These are phyloP conservation scores for Neodiprion pinetum DNA, from an alignment of 1,140 invertebrate genomes.

Conservation along the genomic window DNA sequence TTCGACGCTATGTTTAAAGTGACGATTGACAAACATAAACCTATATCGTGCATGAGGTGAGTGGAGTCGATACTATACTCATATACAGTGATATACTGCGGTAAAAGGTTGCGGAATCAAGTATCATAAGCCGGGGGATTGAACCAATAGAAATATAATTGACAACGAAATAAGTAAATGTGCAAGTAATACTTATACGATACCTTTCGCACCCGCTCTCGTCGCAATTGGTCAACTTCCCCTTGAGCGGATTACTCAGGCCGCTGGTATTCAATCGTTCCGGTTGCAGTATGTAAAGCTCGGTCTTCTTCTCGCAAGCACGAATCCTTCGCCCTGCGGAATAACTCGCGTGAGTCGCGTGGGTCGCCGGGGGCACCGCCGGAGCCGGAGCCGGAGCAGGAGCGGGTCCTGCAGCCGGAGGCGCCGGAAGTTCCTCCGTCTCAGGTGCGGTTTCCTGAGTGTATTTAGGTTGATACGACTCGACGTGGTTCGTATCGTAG, in stretches of 20 bases:
- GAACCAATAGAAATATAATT: too few relatives aligned
- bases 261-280: slow-evolving; percentile 80
- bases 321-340: slow-evolving; percentile 62
- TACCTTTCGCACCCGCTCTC: slow-evolving; percentile 88
- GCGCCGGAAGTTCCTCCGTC: slow-evolving; percentile 35
- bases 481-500: slow-evolving; percentile 36
- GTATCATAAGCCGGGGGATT: too few relatives aligned
- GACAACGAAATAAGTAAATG: neutral
- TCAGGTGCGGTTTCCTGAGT: slow-evolving; percentile 43
- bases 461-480: slow-evolving; percentile 40
- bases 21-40: too few relatives aligned
- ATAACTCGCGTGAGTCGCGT: slow-evolving; percentile 49
- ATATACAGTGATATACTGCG: too few relatives aligned
- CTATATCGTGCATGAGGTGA: too few relatives aligned
- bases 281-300: slow-evolving; percentile 85
- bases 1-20: too few relatives aligned
- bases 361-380: slow-evolving; percentile 50
- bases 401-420: slow-evolving; percentile 41
- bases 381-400: slow-evolving; percentile 46
- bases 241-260: slow-evolving; percentile 78
- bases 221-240: slow-evolving; percentile 91
- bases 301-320: slow-evolving; percentile 85
- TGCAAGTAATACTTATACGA: slow-evolving; percentile 24
- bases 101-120: too few relatives aligned
- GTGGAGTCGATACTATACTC: too few relatives aligned